Evolutionary conservation across 2,888 invertebrate genomes (phyloP).

Genomic region (Catotricha subobsoleta): DNA sequence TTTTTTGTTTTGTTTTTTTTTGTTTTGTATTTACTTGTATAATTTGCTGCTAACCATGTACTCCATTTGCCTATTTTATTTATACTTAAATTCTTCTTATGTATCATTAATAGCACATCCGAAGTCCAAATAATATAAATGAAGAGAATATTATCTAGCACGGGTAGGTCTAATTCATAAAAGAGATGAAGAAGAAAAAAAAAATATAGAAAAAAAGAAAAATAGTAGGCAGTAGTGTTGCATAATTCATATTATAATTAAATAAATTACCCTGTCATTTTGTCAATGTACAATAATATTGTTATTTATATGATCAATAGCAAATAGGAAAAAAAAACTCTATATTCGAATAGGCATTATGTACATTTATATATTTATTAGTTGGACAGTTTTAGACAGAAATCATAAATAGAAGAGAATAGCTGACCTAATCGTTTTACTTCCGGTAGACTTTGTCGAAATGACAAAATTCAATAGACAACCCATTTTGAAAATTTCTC

Average conservation of each 20-base stretch:
- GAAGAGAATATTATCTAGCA: too few relatives aligned
- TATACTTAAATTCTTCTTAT: too few relatives aligned
- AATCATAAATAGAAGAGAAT: constrained; percentile 3
- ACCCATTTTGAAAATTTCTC: background rate
- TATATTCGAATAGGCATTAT: too few relatives aligned
- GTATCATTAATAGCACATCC: too few relatives aligned
- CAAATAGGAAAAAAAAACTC: too few relatives aligned
- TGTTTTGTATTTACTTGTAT: too few relatives aligned
- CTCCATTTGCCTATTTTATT: too few relatives aligned
- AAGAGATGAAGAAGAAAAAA: background rate
- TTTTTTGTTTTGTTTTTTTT: too few relatives aligned
- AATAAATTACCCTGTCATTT: background rate
- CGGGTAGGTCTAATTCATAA: too few relatives aligned
- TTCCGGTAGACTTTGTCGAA: constrained; percentile 9
- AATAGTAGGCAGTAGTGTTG: background rate
- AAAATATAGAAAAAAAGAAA: background rate
- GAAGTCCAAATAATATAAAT: too few relatives aligned
- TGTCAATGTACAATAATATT: background rate
- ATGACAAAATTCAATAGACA: constrained; percentile 7
- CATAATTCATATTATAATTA: constrained; percentile 3
- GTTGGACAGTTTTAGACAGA: background rate
- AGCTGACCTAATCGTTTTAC: constrained; percentile 10
- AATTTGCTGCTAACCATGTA: too few relatives aligned
- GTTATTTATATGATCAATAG: too few relatives aligned
- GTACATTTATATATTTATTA: background rate